Evolutionary conservation across 2,797 vertebrate genomes (phyloP).

Genomic region (Hydrophis major): DNA sequence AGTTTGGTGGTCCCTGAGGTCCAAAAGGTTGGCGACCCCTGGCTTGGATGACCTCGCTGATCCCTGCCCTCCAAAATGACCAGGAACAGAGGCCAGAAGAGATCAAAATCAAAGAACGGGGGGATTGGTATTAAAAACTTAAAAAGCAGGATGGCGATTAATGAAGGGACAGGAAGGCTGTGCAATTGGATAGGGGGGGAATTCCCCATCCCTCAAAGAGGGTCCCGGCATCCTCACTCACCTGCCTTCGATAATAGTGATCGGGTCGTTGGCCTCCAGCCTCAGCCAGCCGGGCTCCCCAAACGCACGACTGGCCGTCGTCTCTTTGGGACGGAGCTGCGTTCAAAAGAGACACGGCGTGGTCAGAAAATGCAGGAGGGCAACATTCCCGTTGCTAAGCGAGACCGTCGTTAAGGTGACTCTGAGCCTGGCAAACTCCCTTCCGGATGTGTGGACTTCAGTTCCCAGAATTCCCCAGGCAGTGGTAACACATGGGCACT

Average conservation of each 20-base stretch:
- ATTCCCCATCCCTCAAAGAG: accelerated
- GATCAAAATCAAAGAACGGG: not conserved
- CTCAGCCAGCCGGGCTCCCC: constrained; percentile 77
- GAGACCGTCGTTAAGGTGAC: not conserved
- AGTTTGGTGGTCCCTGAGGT: no score
- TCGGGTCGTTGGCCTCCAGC: constrained; percentile 73
- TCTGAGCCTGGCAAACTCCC: not conserved
- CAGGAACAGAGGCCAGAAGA: not conserved
- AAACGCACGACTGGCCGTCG: constrained; percentile 75
- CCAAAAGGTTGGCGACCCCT: no score
- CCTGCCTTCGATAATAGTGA: constrained; percentile 85
- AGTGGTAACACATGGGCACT: no score
- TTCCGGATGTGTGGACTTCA: not conserved
- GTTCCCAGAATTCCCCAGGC: no score
- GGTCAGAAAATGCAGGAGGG: not conserved
- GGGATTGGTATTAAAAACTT: not conserved
- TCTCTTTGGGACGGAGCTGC: constrained; percentile 81
- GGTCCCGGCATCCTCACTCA: constrained; percentile 55
- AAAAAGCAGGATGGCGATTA: not conserved
- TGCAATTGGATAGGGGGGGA: no score
- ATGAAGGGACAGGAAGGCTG: not conserved
- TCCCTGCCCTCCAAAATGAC: not conserved
- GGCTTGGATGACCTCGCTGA: not conserved
- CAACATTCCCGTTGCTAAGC: not conserved
- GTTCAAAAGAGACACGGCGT: not conserved